Percentiles rank a stretch among this genome's conserved stretches.
These are phyloP conservation scores for Drosophila meridiana DNA, from an alignment of 2,888 invertebrate species.

Conservation along the genomic window DNA sequence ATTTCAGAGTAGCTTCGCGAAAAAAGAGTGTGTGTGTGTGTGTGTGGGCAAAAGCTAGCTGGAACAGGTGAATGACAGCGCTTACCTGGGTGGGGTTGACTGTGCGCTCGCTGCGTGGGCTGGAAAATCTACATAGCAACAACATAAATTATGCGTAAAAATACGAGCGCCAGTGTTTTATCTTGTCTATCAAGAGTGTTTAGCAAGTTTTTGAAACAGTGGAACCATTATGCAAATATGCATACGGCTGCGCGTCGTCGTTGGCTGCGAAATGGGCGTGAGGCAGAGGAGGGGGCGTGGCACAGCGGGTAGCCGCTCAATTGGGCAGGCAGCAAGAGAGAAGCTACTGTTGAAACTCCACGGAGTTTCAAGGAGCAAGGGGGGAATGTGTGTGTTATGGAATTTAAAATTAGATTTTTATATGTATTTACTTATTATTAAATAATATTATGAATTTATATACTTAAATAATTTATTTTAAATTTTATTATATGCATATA, in stretches of 20 bases:
- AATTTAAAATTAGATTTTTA: not conserved
- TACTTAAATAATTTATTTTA: not conserved
- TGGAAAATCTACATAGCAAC: slow-evolving; percentile 63
- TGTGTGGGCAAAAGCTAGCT: slow-evolving; percentile 1
- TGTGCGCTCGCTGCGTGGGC: slow-evolving; percentile 16
- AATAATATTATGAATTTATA: too few species aligned
- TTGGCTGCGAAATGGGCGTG: too few species aligned
- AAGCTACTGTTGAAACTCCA: slow-evolving; percentile 7
- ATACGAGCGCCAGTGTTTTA: slow-evolving; percentile 75
- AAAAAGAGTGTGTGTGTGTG: not conserved
- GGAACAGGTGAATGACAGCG: slow-evolving; percentile 49
- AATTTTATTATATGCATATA: too few species aligned
- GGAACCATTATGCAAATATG: slow-evolving; percentile 81
- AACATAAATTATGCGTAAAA: slow-evolving; percentile 78
- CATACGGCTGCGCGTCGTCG: slow-evolving; percentile 50
- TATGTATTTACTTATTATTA: not conserved
- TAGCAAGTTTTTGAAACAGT: slow-evolving; percentile 80
- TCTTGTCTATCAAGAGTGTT: slow-evolving; percentile 81
- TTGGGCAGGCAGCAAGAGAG: slow-evolving; percentile 7
- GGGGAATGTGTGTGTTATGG: not conserved
- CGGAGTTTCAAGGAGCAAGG: too few species aligned
- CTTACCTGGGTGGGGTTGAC: slow-evolving; percentile 3
- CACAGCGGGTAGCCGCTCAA: slow-evolving; percentile 41
- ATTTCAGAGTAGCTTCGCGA: slow-evolving; percentile 25
- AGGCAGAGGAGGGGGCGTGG: not conserved